phyloP scores from a whole-genome alignment of 2,113 vertebrate species.

The Brachyhypopomus gauderio region DNA sequence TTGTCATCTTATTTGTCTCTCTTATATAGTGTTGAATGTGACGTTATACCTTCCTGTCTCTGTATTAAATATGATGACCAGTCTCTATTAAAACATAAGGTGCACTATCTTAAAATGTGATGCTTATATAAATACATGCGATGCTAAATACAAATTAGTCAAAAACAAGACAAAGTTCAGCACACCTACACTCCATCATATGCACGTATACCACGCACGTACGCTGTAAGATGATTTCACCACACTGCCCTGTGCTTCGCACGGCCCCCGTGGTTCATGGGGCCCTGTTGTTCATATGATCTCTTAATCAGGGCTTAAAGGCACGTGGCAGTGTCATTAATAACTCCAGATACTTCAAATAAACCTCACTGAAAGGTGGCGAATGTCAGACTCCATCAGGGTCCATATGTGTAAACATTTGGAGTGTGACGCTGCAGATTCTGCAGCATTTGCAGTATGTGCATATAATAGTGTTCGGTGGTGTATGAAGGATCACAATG shows the following conservation, averaged over 20 bases:
- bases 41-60: neutral
- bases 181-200: too few species aligned
- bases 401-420: constrained; percentile 11
- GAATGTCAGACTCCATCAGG: neutral
- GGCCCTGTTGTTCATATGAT: neutral
- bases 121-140: too few species aligned
- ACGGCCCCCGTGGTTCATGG: too few species aligned
- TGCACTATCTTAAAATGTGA: too few species aligned
- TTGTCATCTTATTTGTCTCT: neutral
- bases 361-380: constrained; percentile 8
- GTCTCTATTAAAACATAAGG: neutral
- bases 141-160: too few species aligned
- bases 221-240: too few species aligned
- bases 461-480: neutral
- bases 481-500: neutral
- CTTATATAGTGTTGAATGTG: neutral
- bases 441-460: neutral
- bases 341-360: constrained; percentile 16
- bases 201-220: too few species aligned
- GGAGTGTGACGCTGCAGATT: neutral
- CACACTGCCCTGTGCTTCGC: too few species aligned
- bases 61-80: neutral
- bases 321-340: constrained; percentile 10
- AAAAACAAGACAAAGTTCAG: too few species aligned
- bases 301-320: neutral